Conservation (phyloP, 2,113 vertebrate genomes). For the Anser brachyrhynchus region DNA sequence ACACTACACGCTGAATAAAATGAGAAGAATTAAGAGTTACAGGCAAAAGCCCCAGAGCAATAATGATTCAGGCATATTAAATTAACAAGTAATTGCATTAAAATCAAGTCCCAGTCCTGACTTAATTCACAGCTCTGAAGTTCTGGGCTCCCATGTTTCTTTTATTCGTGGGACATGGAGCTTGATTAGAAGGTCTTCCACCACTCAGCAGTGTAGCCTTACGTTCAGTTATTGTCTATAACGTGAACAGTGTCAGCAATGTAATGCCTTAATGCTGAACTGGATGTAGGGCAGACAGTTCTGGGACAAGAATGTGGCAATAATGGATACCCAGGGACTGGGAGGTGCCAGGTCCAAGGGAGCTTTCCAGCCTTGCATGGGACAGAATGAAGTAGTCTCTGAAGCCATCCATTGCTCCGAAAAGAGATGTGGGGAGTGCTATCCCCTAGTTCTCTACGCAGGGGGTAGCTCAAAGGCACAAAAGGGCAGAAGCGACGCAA, state of each 20-base stretch:
- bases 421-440: neutral
- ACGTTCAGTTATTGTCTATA: neutral
- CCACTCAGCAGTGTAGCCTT: neutral
- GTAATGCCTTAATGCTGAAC: neutral
- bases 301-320: neutral
- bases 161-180: neutral
- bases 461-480: neutral
- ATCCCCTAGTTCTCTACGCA: neutral
- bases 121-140: neutral
- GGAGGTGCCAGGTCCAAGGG: neutral
- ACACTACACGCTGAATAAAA: neutral
- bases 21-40: constrained; percentile 37
- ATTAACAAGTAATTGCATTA: constrained; percentile 35
- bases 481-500: neutral
- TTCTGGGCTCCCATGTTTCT: neutral
- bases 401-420: neutral
- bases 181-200: neutral
- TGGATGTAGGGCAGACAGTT: neutral
- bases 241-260: neutral
- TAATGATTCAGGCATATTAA: constrained; percentile 14
- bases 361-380: neutral
- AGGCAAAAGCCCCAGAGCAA: constrained; percentile 32
- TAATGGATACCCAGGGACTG: too few species aligned
- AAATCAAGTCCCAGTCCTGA: neutral
- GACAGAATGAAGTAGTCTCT: neutral